Base-by-base conservation (phyloP, 2,797 vertebrate genomes). In the Pantherophis alleghaniensis region DNA sequence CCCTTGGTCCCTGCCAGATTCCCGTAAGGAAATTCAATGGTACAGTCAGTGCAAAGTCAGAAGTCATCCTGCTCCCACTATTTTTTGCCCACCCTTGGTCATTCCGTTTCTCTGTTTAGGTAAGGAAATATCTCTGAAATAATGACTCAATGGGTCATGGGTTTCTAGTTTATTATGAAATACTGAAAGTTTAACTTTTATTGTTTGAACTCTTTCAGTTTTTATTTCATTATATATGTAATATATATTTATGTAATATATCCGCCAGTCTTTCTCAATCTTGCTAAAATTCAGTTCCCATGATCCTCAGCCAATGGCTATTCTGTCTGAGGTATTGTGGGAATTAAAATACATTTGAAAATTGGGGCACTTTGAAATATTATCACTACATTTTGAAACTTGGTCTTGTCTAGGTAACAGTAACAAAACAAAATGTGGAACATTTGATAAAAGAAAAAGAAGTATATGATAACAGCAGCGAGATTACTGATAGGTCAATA, bases 181-280 rank as follows among this genome's bases (percentile, higher is more conserved):
- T 53, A n/a, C 10, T 90, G 88, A 66, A n/a, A n/a, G 28, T n/a
- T 13, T n/a, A 66, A 4, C 12, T 51, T 28, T 42, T 60, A 61
- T 24, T 60, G 57, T 69, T 51, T 12, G 47, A 32, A 32, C 53
- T 20, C 5, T 51, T 63, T 90, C 13, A 74, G 47, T 9, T 63
- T 92, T 24, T 32, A 89, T 93, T 94, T 91, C 66, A 51, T 53
- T 51, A 55, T n/a, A 22, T 28, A 86, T 87, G 16, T 57, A 51
- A 61, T 60, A 9, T 94, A 51, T 32, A 83, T 55, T 24, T 1
- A 18, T 51, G 4, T 86, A 93, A 94, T 60, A 91, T 56, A 88
- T 18, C 22, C 0, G 2, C 37, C 61, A 63, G 26, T 63, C 61
- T 63, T 63, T 63, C 61, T n/a, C 13, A n/a, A 69, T 69, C 66